phyloP scores from a whole-genome alignment of 2,797 vertebrate genomes.

The Chromis chromis region DNA sequence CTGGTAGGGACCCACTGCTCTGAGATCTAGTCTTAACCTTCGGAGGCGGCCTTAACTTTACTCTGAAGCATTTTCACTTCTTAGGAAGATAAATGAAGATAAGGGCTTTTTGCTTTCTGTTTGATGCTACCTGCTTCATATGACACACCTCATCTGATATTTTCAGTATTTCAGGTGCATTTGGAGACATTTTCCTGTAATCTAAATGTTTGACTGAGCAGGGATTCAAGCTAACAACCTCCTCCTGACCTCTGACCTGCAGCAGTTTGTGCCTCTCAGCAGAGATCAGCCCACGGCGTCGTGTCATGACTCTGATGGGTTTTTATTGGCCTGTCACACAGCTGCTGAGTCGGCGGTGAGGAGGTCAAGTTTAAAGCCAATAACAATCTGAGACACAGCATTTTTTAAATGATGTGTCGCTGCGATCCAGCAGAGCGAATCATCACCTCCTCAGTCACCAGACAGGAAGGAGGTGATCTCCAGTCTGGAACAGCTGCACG shows the following conservation, averaged over 20 bases:
- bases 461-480: conserved; percentile 25
- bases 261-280: conserved; percentile 9
- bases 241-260: conserved; percentile 11
- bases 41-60: too few relatives aligned
- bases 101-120: too few relatives aligned
- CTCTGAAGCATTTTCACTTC: too few relatives aligned
- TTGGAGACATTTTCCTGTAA: too few relatives aligned
- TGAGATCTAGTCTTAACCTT: too few relatives aligned
- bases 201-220: not conserved
- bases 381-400: conserved; percentile 32
- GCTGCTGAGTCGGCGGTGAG: conserved; percentile 42
- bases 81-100: too few relatives aligned
- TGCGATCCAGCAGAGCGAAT: conserved; percentile 24
- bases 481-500: not conserved
- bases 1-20: too few relatives aligned
- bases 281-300: not conserved
- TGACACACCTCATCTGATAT: too few relatives aligned
- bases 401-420: conserved; percentile 31
- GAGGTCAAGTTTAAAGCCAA: conserved; percentile 33
- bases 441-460: conserved; percentile 6
- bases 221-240: not conserved
- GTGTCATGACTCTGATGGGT: not conserved
- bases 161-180: too few relatives aligned
- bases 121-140: too few relatives aligned
- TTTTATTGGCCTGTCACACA: conserved; percentile 38